Conservation (phyloP, 2,113 vertebrate species). For the Thomomys bottae region DNA sequence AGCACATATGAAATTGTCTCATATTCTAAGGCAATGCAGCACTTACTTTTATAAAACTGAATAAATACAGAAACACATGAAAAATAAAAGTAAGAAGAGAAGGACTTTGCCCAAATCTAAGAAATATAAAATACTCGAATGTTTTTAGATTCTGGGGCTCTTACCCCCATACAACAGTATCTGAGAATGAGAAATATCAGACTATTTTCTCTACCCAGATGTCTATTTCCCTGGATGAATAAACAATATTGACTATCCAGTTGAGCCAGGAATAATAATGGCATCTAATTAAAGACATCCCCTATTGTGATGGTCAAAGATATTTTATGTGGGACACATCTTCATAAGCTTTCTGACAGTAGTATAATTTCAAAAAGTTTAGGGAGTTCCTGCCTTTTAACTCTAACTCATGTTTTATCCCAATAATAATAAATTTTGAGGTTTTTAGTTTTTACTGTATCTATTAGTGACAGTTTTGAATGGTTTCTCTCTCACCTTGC, state of each 20-base stretch:
- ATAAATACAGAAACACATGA: no score
- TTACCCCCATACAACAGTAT: background rate
- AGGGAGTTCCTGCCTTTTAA: background rate
- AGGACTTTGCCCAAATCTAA: background rate
- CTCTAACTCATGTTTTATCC: background rate
- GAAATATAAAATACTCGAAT: background rate
- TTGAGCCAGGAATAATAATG: background rate
- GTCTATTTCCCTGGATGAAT: background rate
- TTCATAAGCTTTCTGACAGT: background rate
- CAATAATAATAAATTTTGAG: background rate
- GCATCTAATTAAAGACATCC: background rate
- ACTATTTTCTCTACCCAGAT: background rate
- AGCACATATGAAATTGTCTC: background rate
- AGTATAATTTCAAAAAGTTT: background rate
- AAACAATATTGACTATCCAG: background rate
- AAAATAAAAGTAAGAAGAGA: no score
- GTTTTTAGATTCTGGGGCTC: background rate
- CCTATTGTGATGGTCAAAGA: background rate
- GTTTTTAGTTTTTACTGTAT: background rate
- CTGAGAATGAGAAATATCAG: background rate
- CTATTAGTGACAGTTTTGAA: background rate
- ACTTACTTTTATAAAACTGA: no score
- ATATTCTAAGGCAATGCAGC: no score
- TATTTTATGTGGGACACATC: background rate
- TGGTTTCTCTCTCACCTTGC: background rate